Evolutionary conservation across 1,140 invertebrate species (phyloP).

Genomic region (Drosophila watanabei): DNA sequence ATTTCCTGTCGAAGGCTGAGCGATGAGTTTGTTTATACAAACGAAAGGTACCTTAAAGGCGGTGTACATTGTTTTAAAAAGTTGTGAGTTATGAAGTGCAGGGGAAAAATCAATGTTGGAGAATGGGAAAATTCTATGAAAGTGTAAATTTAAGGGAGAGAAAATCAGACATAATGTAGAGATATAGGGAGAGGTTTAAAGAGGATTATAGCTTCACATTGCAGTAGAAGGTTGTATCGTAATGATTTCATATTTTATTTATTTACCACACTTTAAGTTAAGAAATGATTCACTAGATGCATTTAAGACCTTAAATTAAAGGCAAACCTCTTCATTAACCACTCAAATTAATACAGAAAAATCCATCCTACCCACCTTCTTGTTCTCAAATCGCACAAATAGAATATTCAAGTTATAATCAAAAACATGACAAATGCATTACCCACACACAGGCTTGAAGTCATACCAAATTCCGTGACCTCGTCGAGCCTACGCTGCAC

Average conservation of each 20-base stretch:
- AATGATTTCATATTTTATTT: background rate
- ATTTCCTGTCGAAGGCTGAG: conserved; percentile 8
- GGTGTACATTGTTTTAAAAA: conserved; percentile 30
- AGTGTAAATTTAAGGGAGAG: background rate
- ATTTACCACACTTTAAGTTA: background rate
- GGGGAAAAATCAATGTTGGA: conserved; percentile 3
- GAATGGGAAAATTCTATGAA: too few species aligned
- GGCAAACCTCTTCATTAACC: too few species aligned
- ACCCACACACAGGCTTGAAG: background rate
- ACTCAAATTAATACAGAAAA: background rate
- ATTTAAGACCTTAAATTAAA: background rate
- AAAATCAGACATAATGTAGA: background rate
- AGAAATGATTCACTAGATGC: background rate
- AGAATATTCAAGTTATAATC: conserved; percentile 11
- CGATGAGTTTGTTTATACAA: conserved; percentile 13
- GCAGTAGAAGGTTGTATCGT: background rate
- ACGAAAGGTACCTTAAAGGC: conserved; percentile 18
- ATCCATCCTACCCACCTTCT: background rate
- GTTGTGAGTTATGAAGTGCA: conserved; percentile 24
- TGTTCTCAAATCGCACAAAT: background rate
- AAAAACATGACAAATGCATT: conserved; percentile 28
- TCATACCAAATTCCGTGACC: conserved; percentile 25
- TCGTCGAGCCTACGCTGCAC: conserved; percentile 14
- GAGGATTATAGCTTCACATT: background rate
- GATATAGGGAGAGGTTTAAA: background rate